Evolutionary conservation across 2,113 vertebrate genomes (phyloP).

Genomic region (Siniperca chuatsi): DNA sequence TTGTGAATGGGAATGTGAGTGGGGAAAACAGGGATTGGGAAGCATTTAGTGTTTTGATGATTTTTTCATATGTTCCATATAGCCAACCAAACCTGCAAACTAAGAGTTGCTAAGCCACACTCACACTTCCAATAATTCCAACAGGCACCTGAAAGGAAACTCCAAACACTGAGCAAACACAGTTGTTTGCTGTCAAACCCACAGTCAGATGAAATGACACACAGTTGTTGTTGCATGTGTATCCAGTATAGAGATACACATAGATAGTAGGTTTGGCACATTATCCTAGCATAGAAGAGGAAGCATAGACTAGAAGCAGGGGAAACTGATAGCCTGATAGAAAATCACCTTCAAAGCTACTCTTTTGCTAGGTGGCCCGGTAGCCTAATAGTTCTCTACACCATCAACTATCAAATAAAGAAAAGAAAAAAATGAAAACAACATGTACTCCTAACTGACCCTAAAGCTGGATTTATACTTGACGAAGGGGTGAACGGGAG

Average conservation of each 20-base stretch:
- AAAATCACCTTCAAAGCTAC: no score
- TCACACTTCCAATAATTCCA: neutral
- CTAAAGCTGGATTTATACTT: no score
- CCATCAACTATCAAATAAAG: no score
- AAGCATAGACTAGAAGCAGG: neutral
- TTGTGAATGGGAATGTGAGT: neutral
- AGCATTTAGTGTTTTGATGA: neutral
- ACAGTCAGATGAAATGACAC: neutral
- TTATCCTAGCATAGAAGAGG: neutral
- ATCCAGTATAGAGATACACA: no score
- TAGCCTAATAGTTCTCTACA: no score
- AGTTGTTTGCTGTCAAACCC: neutral
- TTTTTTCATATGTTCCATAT: neutral
- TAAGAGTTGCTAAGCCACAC: neutral
- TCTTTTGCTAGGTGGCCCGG: no score
- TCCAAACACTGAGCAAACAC: neutral
- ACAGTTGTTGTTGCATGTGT: no score
- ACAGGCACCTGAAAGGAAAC: neutral
- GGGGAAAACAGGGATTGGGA: neutral
- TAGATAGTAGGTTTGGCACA: neutral
- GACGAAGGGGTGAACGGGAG: no score
- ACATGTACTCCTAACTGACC: no score
- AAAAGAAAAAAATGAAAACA: no score
- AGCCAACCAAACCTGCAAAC: no score
- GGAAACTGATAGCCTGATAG: no score